Base-by-base conservation (phyloP, 2,113 vertebrate species). In the Nerophis lumbriciformis region DNA sequence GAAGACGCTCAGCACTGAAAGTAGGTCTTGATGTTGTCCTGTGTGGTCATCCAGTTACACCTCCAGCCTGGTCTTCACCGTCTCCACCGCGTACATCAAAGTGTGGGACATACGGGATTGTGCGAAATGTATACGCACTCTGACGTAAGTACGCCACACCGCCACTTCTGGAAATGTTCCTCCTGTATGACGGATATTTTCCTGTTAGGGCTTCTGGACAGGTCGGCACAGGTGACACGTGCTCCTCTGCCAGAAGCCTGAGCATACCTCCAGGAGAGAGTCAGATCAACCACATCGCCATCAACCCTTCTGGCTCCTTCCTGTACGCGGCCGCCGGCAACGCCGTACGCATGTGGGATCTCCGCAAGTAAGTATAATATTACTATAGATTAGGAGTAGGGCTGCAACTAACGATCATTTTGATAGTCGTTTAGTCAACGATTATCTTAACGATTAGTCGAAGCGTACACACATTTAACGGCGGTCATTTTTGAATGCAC, bases 91-190 rank as follows among this genome's bases (percentile, higher is more conserved):
- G 77, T 96, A 95, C 77, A 92, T 99, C 87, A 98, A 97, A 85
- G 94, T 99, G 80, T 99, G 96, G 96, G 96, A 99, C 80, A 99
- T 99, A 75, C 89, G 97, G 66, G 97, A 98, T 75, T 96, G 94
- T 4, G 95, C 97, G 4, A 99, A 96, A 78, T 99, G 97, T 65
- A 92, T 99, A 66, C 93, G 94, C 53, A 95, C 95, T 0, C 80
- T 99, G 52, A 94, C 93, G 96, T 99, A 85, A 93, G 94, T 92
- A 55, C 48, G 8, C 28, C 9, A 4, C 0, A 1, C 5, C 5
- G 10, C 4, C 0, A 14, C 6, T 0, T 6, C 39, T 5, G 15
- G 5, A 3, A 6, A 36, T 0, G 53, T 15, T 44, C 6, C 2
- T 58, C 58, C 3, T 28, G 6, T 1, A 8, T 1, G 6, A 39